Conservation (phyloP, 2,113 vertebrate genomes). For the Tychaedon coryphoeus region DNA sequence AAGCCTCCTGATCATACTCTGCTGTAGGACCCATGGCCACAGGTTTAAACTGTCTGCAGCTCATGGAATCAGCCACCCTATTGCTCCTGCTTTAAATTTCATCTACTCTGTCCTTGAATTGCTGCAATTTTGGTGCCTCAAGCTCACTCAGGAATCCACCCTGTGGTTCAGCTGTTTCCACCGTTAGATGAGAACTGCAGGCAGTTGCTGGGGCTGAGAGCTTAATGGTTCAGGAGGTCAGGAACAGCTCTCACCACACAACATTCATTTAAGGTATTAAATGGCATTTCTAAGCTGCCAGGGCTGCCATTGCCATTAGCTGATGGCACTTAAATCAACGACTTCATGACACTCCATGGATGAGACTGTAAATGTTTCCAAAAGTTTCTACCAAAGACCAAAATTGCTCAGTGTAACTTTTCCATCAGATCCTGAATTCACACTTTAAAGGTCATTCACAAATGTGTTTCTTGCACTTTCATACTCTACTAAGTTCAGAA, state of each 20-base stretch:
- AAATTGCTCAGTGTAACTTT: background rate
- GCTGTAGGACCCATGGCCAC: background rate
- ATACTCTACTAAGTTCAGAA: background rate
- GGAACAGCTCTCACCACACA: background rate
- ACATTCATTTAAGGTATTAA: background rate
- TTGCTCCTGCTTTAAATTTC: background rate
- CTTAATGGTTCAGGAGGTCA: background rate
- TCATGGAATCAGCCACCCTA: background rate
- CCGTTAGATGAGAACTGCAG: background rate
- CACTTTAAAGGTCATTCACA: background rate
- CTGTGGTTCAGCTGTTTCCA: background rate
- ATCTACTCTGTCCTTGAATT: background rate
- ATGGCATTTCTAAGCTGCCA: background rate
- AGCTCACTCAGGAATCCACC: background rate
- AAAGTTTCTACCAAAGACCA: background rate
- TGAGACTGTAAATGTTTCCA: background rate
- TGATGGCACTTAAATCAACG: background rate
- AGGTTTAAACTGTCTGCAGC: background rate
- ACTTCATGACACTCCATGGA: background rate
- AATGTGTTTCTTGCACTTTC: background rate
- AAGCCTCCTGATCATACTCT: background rate
- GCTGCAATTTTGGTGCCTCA: background rate
- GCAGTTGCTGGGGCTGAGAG: background rate
- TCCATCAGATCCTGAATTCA: background rate
- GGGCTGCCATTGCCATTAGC: background rate